These are phyloP conservation scores for Lithophane semibrunnea DNA, from an alignment of 2,888 invertebrate species.

Conservation along the genomic window DNA sequence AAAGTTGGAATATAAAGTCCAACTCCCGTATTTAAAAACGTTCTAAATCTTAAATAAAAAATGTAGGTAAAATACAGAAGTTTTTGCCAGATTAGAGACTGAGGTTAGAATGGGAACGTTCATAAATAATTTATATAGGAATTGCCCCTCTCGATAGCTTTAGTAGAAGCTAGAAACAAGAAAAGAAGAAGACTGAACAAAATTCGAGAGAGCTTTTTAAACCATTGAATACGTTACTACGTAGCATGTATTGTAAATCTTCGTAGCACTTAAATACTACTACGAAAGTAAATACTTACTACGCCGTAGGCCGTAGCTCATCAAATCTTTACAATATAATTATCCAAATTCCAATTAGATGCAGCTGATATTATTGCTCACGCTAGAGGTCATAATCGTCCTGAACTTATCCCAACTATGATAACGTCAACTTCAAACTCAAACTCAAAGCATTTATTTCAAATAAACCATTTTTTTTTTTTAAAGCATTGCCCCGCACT, in stretches of 20 bases:
- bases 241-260: not conserved
- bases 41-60: too few species aligned
- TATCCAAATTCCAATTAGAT: not conserved
- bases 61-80: too few species aligned
- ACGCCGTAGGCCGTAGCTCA: conserved; percentile 10
- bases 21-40: too few species aligned
- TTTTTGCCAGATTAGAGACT: too few species aligned
- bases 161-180: not conserved
- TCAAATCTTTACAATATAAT: not conserved
- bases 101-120: too few species aligned
- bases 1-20: too few species aligned
- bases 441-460: too few species aligned
- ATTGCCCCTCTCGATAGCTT: too few species aligned
- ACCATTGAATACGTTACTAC: too few species aligned
- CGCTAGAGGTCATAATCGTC: not conserved
- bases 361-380: not conserved
- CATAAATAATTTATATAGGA: too few species aligned
- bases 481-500: too few species aligned
- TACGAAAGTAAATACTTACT: not conserved
- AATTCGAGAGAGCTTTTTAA: not conserved
- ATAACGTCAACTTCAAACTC: conserved; percentile 9
- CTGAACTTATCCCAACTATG: conserved; percentile 14
- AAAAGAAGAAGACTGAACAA: not conserved
- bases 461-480: too few species aligned
- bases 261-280: conserved; percentile 7